Evolutionary conservation across 2,888 invertebrate species (phyloP), one percentile per base, ranked within the genome.

Genomic region (Rhamnusium bicolor): DNA sequence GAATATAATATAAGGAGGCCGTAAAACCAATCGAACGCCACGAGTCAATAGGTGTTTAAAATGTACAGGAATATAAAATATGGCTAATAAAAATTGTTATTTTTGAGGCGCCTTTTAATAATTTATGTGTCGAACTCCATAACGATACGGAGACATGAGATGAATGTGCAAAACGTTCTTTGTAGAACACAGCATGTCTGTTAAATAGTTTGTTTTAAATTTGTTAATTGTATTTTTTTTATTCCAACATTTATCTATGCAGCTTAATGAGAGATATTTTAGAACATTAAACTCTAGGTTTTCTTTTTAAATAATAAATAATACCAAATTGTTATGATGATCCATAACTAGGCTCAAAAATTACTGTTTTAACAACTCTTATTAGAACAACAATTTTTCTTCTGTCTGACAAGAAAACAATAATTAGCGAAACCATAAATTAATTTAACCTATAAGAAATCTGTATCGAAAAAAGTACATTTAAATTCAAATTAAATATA

Each of bases 41-140:
- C 29, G 10, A 60, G 29, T 47, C 54, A 58, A 32, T 46, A 67
- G 61, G 70, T 72, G 63, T 63, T 72, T 63, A 53, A 72, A 71
- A 67, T 69, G 68, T 75, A 69, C 47, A 56, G 63, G 65, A 71
- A 49, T 60, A 40, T 75, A 63, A 75, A 75, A 75, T 75, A 72
- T 72, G 46, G 66, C 63, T 68, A 53, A 72, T 72, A 75, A 75
- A 75, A 68, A 70, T 62, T 24, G 69, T 72, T 74, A 72, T 70
- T 63, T 27, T 56, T 54, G 14, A 60, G 70, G 63, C 70, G 70
- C 58, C 56, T 56, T 58, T 40, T 29, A 8, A 58, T 75, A 67
- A 70, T 72, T 72, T 70, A 72, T 65, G 60, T n/a, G 21, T 12
- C 8, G 19, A 1, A 53, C 53, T 3, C 19, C 19, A 53, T n/a